Evolutionary conservation across 2,888 invertebrate species (phyloP), one percentile per base, ranked within the genome.

Genomic region (Andrena bucephala): DNA sequence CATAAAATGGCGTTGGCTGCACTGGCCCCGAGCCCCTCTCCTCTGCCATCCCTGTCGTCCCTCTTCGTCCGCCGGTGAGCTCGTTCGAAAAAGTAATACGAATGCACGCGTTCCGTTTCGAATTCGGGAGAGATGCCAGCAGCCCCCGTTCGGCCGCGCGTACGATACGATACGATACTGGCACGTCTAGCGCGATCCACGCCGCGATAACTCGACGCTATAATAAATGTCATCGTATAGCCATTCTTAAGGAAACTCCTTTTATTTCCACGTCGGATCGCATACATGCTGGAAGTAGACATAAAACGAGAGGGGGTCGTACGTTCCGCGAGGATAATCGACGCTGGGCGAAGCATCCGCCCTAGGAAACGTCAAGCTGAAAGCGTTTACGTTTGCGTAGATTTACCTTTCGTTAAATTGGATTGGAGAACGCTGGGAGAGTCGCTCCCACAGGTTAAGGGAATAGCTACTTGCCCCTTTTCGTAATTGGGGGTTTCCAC

Each of bases 1-100:
- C 91, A 91, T 92, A 91, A 92, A 92, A 92, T 91, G 90, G 87
- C 87, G 81, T 81, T 76, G 86, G 52, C 85, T 78, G 80, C 76
- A 73, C 70, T 74, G 70, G 84, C 80, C 71, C 76, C 81, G 76
- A 60, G 7, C 65, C 60, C 62, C 50, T 66, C 81, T 77, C 57
- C 59, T 29, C 57, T 33, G 65, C 67, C 62, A 59, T 69, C 68
- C 7, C 48, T 20, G 54, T 20, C 71, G 60, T 65, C 29, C 57
- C 70, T 76, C 63, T 68, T 75, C 74, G 75, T 76, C 62, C 48
- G 50, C 67, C 29, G 36, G 62, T 60, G 65, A 76, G 76, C 87
- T 82, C 82, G 81, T 89, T 89, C 89, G 87, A 90, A 89, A 90
- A 89, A 89, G 88, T 90, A 90, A 89, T 91, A 89, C 79, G 79